phyloP scores from a whole-genome alignment of 2,797 vertebrate species.

The Xyrichtys novacula region DNA sequence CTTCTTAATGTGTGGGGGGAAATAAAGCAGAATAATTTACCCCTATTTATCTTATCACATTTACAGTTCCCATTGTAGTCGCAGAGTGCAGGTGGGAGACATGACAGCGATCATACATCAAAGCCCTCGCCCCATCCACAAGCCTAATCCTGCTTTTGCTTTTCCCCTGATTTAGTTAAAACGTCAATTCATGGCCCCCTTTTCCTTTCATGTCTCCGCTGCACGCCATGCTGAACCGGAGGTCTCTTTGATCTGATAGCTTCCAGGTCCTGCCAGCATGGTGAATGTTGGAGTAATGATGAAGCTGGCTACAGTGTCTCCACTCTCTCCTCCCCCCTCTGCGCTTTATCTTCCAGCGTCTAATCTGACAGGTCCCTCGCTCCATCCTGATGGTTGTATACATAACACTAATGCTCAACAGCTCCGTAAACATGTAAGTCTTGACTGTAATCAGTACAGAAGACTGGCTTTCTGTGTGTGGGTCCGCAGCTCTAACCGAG shows the following conservation, averaged over 20 bases:
- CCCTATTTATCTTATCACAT: conserved; percentile 69
- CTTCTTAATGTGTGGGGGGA: conserved; percentile 33
- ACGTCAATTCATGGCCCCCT: conserved; percentile 75
- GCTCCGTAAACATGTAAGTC: conserved; percentile 80
- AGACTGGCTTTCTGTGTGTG: conserved; percentile 57
- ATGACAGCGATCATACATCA: conserved; percentile 78
- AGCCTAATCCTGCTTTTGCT: conserved; percentile 73
- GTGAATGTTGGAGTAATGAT: conserved; percentile 76
- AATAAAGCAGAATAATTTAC: conserved; percentile 62
- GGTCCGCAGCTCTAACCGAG: conserved; percentile 50
- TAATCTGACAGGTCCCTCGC: conserved; percentile 82
- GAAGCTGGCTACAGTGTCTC: conserved; percentile 58
- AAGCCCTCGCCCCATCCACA: conserved; percentile 67
- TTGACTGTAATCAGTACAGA: conserved; percentile 73
- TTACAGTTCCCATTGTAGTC: conserved; percentile 71
- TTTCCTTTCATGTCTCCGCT: conserved; percentile 79
- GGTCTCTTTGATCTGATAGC: conserved; percentile 82
- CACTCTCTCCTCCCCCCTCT: conserved; percentile 41
- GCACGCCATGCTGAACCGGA: conserved; percentile 68
- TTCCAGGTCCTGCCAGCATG: conserved; percentile 78
- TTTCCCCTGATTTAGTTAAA: conserved; percentile 81
- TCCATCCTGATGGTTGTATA: conserved; percentile 77
- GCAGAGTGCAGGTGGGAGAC: conserved; percentile 72
- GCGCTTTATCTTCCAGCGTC: conserved; percentile 71
- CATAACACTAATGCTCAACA: conserved; percentile 76